Evolutionary conservation across 2,888 invertebrate genomes (phyloP).

Genomic region (Schizaphis graminum): DNA sequence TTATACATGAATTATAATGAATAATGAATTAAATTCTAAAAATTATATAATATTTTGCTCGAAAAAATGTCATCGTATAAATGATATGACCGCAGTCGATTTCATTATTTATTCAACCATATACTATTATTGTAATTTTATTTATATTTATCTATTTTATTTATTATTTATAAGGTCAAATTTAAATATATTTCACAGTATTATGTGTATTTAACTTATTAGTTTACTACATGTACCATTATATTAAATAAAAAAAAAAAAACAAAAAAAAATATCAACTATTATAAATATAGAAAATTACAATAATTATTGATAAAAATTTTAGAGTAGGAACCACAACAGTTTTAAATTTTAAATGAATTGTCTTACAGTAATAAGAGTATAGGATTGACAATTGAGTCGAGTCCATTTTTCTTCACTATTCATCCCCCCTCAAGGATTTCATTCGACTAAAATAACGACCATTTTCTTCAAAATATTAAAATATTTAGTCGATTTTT

Average conservation of each 20-base stretch:
- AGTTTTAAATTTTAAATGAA: neutral
- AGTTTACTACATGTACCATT: neutral
- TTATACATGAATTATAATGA: neutral
- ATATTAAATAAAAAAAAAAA: neutral
- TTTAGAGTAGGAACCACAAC: neutral
- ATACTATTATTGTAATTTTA: neutral
- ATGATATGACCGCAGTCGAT: neutral
- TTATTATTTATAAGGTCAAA: neutral
- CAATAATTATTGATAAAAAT: neutral
- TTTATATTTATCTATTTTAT: neutral
- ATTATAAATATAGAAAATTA: neutral
- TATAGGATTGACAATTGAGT: too few species aligned
- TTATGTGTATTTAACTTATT: neutral
- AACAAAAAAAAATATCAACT: neutral
- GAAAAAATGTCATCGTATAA: neutral
- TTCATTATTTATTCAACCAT: neutral
- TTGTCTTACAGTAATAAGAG: too few species aligned
- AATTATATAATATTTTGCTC: neutral
- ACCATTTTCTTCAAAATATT: too few species aligned
- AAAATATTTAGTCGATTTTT: too few species aligned
- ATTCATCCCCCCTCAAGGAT: too few species aligned
- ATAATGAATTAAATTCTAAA: neutral
- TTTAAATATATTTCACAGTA: neutral
- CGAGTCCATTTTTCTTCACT: too few species aligned
- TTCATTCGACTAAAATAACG: too few species aligned